phyloP scores from a whole-genome alignment of 2,888 invertebrate species.

The Pristionchus maxplancki region DNA sequence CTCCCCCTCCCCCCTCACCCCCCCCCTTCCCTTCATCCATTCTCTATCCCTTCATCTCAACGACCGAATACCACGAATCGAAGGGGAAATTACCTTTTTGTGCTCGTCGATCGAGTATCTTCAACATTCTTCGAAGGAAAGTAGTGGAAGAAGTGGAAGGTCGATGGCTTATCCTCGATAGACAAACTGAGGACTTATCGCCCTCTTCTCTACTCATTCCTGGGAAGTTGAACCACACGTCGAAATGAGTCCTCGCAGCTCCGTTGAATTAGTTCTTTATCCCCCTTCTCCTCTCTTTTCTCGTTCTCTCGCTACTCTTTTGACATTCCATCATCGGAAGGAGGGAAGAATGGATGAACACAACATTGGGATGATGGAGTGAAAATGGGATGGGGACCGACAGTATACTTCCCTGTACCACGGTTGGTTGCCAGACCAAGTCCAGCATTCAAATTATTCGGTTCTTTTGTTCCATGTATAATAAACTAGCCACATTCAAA shows the following conservation, averaged over 20 bases:
- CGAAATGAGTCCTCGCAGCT: neutral
- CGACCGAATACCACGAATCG: neutral
- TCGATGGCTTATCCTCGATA: neutral
- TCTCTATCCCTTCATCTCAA: neutral
- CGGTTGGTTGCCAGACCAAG: neutral
- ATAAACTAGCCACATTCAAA: too few relatives aligned
- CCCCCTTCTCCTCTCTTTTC: slow-evolving; percentile 7
- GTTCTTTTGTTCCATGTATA: neutral
- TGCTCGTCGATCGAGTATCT: neutral
- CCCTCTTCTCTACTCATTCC: slow-evolving; percentile 7
- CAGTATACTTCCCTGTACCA: neutral
- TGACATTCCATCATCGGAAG: slow-evolving; percentile 35
- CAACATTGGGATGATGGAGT: neutral
- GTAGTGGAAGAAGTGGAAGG: neutral
- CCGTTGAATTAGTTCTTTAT: slow-evolving; percentile 40
- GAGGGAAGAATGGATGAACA: slow-evolving; percentile 10
- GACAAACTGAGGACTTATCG: slow-evolving; percentile 12
- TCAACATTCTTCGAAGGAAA: slow-evolving; percentile 31
- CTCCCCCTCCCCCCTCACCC: neutral
- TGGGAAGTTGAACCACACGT: neutral
- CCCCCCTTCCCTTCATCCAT: too few relatives aligned
- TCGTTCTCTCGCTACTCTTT: neutral
- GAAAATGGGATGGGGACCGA: neutral
- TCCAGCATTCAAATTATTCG: neutral
- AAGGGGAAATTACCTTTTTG: slow-evolving; percentile 34